Evolutionary conservation across 2,888 invertebrate species (phyloP).

Genomic region (Teinopalpus imperialis): DNA sequence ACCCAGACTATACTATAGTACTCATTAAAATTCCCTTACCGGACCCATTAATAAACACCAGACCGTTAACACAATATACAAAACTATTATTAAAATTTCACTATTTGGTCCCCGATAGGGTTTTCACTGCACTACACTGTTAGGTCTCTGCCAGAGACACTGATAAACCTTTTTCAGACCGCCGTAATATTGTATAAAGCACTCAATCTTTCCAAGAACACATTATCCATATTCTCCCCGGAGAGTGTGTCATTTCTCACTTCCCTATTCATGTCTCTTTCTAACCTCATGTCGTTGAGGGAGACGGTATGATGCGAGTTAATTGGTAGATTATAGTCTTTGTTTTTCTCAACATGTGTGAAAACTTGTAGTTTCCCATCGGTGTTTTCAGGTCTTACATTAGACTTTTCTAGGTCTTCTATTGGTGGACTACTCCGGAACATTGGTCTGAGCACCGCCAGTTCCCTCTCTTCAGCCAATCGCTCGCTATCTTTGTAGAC

Average conservation of each 20-base stretch:
- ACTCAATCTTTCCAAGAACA: conserved; percentile 60
- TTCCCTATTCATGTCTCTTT: conserved; percentile 46
- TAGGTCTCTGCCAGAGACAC: too few species aligned
- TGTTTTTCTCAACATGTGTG: conserved; percentile 57
- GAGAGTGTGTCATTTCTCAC: conserved; percentile 42
- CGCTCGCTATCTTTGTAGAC: conserved; percentile 40
- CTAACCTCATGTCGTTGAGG: conserved; percentile 51
- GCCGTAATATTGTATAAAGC: conserved; percentile 67
- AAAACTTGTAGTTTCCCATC: conserved; percentile 67
- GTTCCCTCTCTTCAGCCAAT: conserved; percentile 42
- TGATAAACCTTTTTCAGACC: conserved; percentile 38
- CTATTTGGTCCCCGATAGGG: conserved; percentile 10
- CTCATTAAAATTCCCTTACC: too few species aligned
- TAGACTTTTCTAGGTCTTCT: conserved; percentile 36
- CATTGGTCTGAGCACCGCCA: conserved; percentile 48
- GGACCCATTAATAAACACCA: too few species aligned
- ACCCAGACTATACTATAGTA: too few species aligned
- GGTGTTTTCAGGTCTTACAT: conserved; percentile 46
- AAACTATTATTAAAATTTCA: conserved; percentile 3
- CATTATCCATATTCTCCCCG: conserved; percentile 55
- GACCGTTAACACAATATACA: background rate
- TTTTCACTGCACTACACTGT: background rate
- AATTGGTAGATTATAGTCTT: conserved; percentile 42
- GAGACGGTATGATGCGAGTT: conserved; percentile 36
- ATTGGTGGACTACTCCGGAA: conserved; percentile 31